Evolutionary conservation across 2,888 invertebrate species (phyloP).

Genomic region (Thysanoteuthis rhombus): DNA sequence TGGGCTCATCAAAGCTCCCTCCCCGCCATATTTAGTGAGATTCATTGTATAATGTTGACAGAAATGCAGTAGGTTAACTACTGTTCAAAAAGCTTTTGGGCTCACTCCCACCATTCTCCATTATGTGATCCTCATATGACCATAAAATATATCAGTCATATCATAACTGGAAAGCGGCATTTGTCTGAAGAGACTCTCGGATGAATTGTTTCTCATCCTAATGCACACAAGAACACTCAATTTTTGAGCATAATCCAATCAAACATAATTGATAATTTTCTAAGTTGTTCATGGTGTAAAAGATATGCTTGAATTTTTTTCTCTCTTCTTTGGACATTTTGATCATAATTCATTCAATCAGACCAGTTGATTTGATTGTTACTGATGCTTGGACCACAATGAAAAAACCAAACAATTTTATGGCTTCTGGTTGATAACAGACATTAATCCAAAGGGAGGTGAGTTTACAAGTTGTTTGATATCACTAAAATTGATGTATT

Average conservation of each 20-base stretch:
- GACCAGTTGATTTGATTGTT: not conserved
- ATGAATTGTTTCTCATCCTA: too few relatives aligned
- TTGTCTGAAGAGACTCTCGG: too few relatives aligned
- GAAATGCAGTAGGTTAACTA: too few relatives aligned
- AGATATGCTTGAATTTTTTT: not conserved
- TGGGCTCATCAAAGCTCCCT: too few relatives aligned
- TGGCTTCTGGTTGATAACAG: not conserved
- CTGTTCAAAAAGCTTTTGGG: too few relatives aligned
- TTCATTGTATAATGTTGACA: too few relatives aligned
- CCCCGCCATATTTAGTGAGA: too few relatives aligned
- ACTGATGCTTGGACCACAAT: not conserved
- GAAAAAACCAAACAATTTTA: not conserved
- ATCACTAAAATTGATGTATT: not conserved
- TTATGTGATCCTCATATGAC: too few relatives aligned
- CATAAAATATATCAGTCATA: too few relatives aligned
- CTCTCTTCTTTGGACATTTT: not conserved
- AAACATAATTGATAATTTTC: not conserved
- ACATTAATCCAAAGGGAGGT: not conserved
- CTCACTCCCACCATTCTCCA: too few relatives aligned
- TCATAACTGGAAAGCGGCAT: too few relatives aligned
- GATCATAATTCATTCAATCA: not conserved
- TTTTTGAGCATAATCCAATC: not conserved
- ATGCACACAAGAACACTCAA: not conserved
- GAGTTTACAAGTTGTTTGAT: not conserved
- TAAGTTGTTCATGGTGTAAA: not conserved